Percentiles rank a stretch among this genome's conserved stretches.
These are phyloP conservation scores for Nipponia nippon DNA, from an alignment of 2,113 vertebrate species.

Conservation along the genomic window DNA sequence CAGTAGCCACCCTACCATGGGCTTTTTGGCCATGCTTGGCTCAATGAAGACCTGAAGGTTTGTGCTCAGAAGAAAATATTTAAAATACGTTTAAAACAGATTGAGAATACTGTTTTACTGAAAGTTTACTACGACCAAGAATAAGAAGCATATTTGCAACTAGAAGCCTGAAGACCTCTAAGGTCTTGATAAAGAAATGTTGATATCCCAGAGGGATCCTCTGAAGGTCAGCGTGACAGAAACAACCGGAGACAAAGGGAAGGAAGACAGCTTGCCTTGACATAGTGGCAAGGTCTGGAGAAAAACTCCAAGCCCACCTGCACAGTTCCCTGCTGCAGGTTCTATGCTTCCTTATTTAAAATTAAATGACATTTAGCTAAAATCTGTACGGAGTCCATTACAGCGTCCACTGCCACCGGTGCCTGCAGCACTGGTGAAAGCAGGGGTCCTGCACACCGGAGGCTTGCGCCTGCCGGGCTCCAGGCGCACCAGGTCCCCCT, in stretches of 20 bases:
- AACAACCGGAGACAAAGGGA: not conserved
- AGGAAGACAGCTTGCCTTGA: not conserved
- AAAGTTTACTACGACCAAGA: not conserved
- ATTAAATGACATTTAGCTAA: not conserved
- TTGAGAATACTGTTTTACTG: not conserved
- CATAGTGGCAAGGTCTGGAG: not conserved
- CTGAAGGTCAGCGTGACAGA: slow-evolving; percentile 30
- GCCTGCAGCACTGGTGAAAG: not conserved
- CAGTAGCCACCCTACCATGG: not conserved
- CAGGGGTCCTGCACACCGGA: not conserved
- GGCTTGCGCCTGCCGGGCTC: not conserved
- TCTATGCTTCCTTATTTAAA: not conserved
- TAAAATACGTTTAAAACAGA: not conserved
- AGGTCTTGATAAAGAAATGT: not conserved
- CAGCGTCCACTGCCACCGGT: rapidly evolving
- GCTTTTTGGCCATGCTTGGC: not conserved
- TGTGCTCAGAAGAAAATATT: not conserved
- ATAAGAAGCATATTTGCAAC: not conserved
- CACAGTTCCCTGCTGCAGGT: not conserved
- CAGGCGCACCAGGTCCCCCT: not conserved
- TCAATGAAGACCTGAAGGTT: not conserved
- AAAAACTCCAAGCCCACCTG: not conserved
- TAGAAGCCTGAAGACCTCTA: slow-evolving; percentile 2
- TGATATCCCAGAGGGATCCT: slow-evolving; percentile 29
- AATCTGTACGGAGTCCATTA: not conserved